Evolutionary conservation across 2,113 vertebrate species (phyloP), one percentile per base, ranked within the genome.

Genomic region (Scalopus aquaticus): DNA sequence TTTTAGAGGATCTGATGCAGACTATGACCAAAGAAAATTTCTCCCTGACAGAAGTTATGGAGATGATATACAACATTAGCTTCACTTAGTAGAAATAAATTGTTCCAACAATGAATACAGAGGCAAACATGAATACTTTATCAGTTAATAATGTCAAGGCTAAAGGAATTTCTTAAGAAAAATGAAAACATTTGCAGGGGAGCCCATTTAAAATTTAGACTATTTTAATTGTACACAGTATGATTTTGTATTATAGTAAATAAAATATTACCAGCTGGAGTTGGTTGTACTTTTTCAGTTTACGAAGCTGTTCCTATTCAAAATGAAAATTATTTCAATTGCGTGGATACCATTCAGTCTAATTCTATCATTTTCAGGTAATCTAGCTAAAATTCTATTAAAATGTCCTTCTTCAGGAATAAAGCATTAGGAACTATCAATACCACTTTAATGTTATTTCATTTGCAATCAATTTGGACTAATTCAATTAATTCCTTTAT

Each of bases 301-400:
- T 95, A 4, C 0, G 17, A 92, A 84, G 30, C n/a, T 87, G 83
- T 20, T 95, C 92, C 90, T 96, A 37, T 89, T 81, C 42, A 87
- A 91, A 82, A 64, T 12, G 32, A 82, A 94, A 95, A 76, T 76
- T 64, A 20, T 81, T 32, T 95, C 58, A 76, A 26, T 76, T 86
- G 37, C n/a, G 20, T 92, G 28, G 11, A 54, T 46, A 69, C 7
- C 2, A 62, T 79, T 51, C 64, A 72, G 26, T 70, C 8, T 51
- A 84, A 28, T 1, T 4, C 15, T 3, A n/a, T 32, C 24, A 89
- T 54, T 88, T 81, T 78, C 35, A 80, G 9, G n/a, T 20, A 70
- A 60, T 62, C 5, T 70, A 26, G 0, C 11, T 82, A 49, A 26
- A 90, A 87, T 69, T 1, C 8, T 62, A 62, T 62, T 37, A 64